A percentile compares a stretch with the other conserved stretches of the same genome.
These are phyloP conservation scores for Cerastis rubricosa DNA, from an alignment of 2,888 invertebrate species.

Conservation along the genomic window DNA sequence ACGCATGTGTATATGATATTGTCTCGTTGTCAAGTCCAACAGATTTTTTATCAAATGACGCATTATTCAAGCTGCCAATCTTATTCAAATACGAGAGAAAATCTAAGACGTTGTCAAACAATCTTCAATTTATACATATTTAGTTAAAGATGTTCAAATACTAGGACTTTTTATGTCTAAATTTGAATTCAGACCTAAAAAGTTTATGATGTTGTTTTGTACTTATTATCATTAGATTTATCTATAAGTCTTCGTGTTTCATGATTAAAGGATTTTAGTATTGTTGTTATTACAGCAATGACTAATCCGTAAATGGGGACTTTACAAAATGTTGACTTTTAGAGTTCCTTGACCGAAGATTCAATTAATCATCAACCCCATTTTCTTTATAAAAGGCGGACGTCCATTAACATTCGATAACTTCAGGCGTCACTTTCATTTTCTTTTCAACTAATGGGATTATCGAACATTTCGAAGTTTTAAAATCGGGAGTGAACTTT, in stretches of 20 bases:
- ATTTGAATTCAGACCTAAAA: background rate
- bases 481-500: background rate
- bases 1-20: conserved; percentile 11
- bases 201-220: conserved; percentile 24
- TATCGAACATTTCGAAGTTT: background rate
- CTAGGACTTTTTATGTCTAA: background rate
- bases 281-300: background rate
- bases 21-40: conserved; percentile 26
- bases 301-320: background rate
- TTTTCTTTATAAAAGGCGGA: conserved; percentile 13
- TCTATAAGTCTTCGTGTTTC: conserved; percentile 27
- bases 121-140: conserved; percentile 38
- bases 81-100: conserved; percentile 47
- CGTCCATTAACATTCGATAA: conserved; percentile 30
- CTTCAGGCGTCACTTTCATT: conserved; percentile 22
- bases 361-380: conserved; percentile 10
- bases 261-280: conserved; percentile 17
- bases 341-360: background rate
- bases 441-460: conserved; percentile 30
- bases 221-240: conserved; percentile 42
- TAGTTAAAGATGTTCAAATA: conserved; percentile 12
- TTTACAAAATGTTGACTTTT: background rate
- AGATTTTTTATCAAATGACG: conserved; percentile 57
- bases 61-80: conserved; percentile 39
- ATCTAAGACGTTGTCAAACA: conserved; percentile 46